Base-by-base conservation (phyloP, 2,888 invertebrate genomes). In the Eudasyphora cyanicolor region DNA sequence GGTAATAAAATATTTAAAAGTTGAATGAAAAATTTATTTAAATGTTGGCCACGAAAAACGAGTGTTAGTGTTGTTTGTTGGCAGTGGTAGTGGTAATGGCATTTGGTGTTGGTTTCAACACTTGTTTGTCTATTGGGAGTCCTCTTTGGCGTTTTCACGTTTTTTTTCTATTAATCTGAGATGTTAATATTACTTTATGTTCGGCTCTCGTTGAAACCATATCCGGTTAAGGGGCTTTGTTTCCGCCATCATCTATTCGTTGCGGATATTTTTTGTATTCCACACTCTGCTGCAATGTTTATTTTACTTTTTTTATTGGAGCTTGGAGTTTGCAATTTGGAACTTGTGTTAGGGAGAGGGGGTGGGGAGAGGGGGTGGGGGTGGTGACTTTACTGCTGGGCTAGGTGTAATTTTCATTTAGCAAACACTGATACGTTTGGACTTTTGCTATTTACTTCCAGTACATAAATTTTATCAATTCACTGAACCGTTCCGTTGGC, bases 401-500 rank as follows among this genome's bases (percentile, higher is more conserved):
- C 17, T 54, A n/a, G 17, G 10, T 73, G 35, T 12, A 29, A 51
- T 70, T 45, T 70, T 64, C 75, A 57, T 70, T 76, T 19, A 12
- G 60, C 21, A 35, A 54, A 82, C 82, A 73, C 73, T 85, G 78
- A 84, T 84, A 76, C 84, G 81, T 81, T 84, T 84, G 67, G 82
- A 82, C 79, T 78, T n/a, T 80, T 80, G 79, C 80, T 83, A 81
- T 79, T 86, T 85, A 84, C 82, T 87, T 87, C 86, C 87, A 86
- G 85, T 86, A 87, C 87, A 87, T 87, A 87, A 87, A 87, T 87
- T 87, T 87, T 84, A 85, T 77, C 84, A 85, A 82, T 85, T 86
- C 87, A 87, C 74, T 87, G 86, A 86, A 86, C 85, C 82, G 85
- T 85, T 82, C 74, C n/a, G 78, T 67, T 73, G 78, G 79, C 42